phyloP scores from a whole-genome alignment of 1,140 invertebrate species.

The Cyphomyrmex costatus region DNA sequence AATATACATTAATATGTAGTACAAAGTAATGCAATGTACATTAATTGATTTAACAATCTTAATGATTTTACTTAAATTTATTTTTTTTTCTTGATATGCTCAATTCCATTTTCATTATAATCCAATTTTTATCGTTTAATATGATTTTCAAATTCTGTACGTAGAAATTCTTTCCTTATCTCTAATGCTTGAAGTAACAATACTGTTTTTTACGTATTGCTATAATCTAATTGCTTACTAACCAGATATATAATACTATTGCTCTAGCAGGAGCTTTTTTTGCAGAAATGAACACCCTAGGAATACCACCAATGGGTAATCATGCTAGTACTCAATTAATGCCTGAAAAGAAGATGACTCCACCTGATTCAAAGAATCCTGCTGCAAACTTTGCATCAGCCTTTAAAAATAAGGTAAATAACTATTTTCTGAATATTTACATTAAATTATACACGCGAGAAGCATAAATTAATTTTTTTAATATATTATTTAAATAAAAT shows the following conservation, averaged over 20 bases:
- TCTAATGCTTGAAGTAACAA: conserved; percentile 12
- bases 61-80: neutral
- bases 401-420: conserved; percentile 89
- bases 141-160: neutral
- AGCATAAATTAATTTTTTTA: neutral
- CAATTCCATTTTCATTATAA: conserved; percentile 21
- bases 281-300: conserved; percentile 85
- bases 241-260: conserved; percentile 74
- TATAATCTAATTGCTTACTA: conserved; percentile 81
- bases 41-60: conserved; percentile 16
- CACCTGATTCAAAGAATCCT: conserved; percentile 86
- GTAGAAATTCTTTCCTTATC: neutral
- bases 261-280: conserved; percentile 85
- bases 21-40: neutral
- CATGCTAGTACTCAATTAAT: conserved; percentile 81
- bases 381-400: conserved; percentile 89
- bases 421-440: neutral
- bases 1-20: neutral
- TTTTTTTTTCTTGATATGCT: neutral
- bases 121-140: neutral
- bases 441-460: neutral
- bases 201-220: conserved; percentile 29
- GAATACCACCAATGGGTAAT: conserved; percentile 82
- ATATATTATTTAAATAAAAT: too few relatives aligned
- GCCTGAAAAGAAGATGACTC: conserved; percentile 84